These are phyloP conservation scores for Willisornis vidua DNA, from an alignment of 2,113 vertebrate species.

Conservation along the genomic window DNA sequence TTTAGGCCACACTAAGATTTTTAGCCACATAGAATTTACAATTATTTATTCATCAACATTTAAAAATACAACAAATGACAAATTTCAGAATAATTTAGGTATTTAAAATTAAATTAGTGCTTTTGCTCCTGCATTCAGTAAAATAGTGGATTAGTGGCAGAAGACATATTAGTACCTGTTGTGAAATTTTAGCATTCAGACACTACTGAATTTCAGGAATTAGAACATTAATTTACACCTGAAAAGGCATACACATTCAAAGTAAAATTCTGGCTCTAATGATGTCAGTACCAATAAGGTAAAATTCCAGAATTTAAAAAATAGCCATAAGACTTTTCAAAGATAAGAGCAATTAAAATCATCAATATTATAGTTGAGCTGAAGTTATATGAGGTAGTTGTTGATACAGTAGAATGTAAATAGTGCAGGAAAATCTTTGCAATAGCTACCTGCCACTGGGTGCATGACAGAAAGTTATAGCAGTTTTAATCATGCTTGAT, in stretches of 20 bases:
- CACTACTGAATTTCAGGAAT: neutral
- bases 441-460: neutral
- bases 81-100: neutral
- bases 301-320: neutral
- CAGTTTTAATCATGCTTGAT: neutral
- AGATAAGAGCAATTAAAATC: neutral
- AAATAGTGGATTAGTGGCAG: neutral
- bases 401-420: neutral
- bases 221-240: neutral
- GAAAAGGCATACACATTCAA: accelerated
- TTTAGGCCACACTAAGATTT: neutral
- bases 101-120: neutral
- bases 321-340: neutral
- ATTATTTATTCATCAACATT: neutral
- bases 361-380: neutral
- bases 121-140: neutral
- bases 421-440: neutral
- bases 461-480: neutral
- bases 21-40: neutral
- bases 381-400: neutral
- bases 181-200: neutral
- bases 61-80: neutral
- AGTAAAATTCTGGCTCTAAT: neutral
- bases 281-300: neutral
- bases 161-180: neutral